These are phyloP conservation scores for Climacteris rufus DNA, from an alignment of 2,113 vertebrate genomes.

Conservation along the genomic window DNA sequence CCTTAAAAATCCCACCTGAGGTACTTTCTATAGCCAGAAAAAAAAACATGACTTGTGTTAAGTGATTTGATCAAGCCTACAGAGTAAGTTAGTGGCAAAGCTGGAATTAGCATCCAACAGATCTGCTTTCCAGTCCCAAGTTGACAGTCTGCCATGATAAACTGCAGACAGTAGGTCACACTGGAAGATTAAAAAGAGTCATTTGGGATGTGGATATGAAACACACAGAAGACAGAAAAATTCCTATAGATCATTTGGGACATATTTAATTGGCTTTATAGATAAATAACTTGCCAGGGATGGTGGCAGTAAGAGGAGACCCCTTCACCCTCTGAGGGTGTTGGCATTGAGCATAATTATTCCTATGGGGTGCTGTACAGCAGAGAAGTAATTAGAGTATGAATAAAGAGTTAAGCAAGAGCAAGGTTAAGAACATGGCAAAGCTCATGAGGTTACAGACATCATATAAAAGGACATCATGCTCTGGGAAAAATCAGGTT, in stretches of 20 bases:
- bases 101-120: neutral
- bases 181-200: neutral
- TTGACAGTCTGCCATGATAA: neutral
- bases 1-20: neutral
- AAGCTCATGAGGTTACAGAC: neutral
- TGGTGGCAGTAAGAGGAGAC: neutral
- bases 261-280: neutral
- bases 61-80: neutral
- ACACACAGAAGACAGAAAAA: neutral
- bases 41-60: neutral
- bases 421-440: neutral
- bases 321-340: neutral
- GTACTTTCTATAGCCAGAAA: neutral
- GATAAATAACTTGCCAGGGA: neutral
- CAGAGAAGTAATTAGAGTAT: neutral
- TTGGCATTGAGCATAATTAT: neutral
- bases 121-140: neutral
- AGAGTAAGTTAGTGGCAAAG: neutral
- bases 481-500: neutral
- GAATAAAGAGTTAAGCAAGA: neutral
- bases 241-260: neutral
- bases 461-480: neutral
- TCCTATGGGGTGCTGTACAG: neutral
- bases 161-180: neutral
- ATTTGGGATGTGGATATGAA: neutral